Evolutionary conservation across 2,888 invertebrate genomes (phyloP).

Genomic region (Hirtodrosophila confusa): DNA sequence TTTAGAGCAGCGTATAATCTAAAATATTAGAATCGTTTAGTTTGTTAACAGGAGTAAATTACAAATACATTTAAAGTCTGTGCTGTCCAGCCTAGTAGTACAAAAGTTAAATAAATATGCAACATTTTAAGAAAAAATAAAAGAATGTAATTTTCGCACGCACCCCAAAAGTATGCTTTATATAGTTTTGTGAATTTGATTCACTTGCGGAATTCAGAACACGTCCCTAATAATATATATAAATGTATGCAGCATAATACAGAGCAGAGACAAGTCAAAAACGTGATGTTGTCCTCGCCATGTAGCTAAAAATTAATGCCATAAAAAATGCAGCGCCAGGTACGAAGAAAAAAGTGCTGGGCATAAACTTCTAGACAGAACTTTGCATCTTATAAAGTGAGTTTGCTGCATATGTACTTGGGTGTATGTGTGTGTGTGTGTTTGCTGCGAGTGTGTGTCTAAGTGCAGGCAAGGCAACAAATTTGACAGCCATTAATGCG

Average conservation of each 20-base stretch:
- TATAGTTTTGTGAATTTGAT: too few species aligned
- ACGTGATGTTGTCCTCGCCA: slow-evolving; percentile 39
- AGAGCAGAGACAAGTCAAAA: slow-evolving; percentile 14
- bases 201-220: too few species aligned
- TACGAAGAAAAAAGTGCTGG: slow-evolving; percentile 12
- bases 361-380: slow-evolving; percentile 22
- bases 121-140: too few species aligned
- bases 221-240: not conserved
- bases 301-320: slow-evolving; percentile 41
- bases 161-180: too few species aligned
- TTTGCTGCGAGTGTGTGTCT: slow-evolving; percentile 38
- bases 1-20: too few species aligned
- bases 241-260: slow-evolving; percentile 5
- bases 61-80: too few species aligned
- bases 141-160: too few species aligned
- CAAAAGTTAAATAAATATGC: too few species aligned
- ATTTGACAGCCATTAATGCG: slow-evolving; percentile 72
- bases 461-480: slow-evolving; percentile 61
- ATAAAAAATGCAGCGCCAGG: slow-evolving; percentile 46
- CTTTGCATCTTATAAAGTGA: slow-evolving; percentile 34
- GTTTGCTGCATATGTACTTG: slow-evolving; percentile 5
- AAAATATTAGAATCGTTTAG: too few species aligned
- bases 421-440: slow-evolving; percentile 1
- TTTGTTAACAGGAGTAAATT: too few species aligned
- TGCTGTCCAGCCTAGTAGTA: too few species aligned